Base-by-base conservation (phyloP, 2,888 invertebrate species). In the Eupelmus urozonus region DNA sequence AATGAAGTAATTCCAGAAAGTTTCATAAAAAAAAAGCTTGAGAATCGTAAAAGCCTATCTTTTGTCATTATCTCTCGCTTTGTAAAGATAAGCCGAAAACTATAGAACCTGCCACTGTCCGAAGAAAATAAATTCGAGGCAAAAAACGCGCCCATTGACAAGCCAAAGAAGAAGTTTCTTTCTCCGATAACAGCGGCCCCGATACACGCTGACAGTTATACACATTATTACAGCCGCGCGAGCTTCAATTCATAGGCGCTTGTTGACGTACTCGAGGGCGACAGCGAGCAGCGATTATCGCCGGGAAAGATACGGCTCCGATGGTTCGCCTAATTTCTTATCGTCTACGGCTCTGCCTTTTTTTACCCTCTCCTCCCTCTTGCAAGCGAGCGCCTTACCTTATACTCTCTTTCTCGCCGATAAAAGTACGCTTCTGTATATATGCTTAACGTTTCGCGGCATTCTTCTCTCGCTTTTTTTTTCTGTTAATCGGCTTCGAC, bases 291-390 rank as follows among this genome's bases (percentile, higher is more conserved):
- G 11, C 53, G 40, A 59, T 57, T 57, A 34, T 59, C 60, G 40
- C 18, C 18, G 11, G 11, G 23, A 40, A 34, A 62, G 70, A 65
- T 76, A 76, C 20, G 40, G 53, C 1, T 11, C 16, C 25, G 60
- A 71, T 67, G 62, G 53, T 62, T 69, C 62, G 73, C 70, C 78
- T 74, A 82, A 82, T 82, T 80, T 79, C 76, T 81, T 80, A 80
- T 82, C 82, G 80, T 75, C 74, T 69, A 57, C 25, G 25, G 9
- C 42, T 13, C 27, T 40, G 23, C 23, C 20, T 9, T 53, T 53
- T 29, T 29, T 34, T 65, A 1, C 25, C 20, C 49, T 23, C 3
- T 23, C 45, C n/a, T 42, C n/a, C 40, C 27, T 23, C 16, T 18
- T n/a, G n/a, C n/a, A n/a, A n/a, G n/a, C n/a, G n/a, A n/a, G n/a